These are phyloP conservation scores for Ataeniobius toweri DNA, from an alignment of 2,797 vertebrate genomes.

Conservation along the genomic window DNA sequence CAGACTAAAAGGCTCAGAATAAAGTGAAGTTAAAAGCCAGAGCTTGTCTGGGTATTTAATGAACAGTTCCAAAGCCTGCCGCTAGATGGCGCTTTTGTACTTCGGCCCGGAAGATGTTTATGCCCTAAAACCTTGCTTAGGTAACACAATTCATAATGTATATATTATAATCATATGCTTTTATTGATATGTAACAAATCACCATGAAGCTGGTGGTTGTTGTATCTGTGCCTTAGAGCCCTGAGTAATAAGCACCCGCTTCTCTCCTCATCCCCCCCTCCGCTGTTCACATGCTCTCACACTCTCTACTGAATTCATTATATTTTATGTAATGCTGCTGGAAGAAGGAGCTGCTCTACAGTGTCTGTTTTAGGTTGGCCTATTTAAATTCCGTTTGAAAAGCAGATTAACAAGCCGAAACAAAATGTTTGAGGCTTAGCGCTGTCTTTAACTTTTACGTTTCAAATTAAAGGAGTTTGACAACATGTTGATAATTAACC, in stretches of 20 bases:
- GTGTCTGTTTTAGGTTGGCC: conserved; percentile 59
- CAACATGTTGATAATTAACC: conserved; percentile 22
- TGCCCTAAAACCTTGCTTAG: conserved; percentile 5
- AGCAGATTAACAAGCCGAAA: conserved; percentile 42
- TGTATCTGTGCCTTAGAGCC: conserved; percentile 12
- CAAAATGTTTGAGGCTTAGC: conserved; percentile 40
- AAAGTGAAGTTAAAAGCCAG: background rate
- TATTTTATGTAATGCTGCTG: conserved; percentile 66
- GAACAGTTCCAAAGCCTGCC: conserved; percentile 24
- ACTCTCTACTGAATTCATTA: conserved; percentile 59
- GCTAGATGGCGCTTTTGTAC: conserved; percentile 65
- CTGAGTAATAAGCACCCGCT: conserved; percentile 20
- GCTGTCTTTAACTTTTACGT: conserved; percentile 41
- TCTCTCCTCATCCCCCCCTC: background rate
- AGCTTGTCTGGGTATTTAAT: background rate
- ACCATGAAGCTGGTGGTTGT: conserved; percentile 6
- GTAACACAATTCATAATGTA: conserved; percentile 15
- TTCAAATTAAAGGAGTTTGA: conserved; percentile 29
- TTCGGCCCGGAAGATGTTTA: conserved; percentile 19
- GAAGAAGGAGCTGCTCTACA: conserved; percentile 53
- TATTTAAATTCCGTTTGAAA: conserved; percentile 71
- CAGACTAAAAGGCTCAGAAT: too few species aligned
- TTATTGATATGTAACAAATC: conserved; percentile 10
- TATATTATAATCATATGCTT: conserved; percentile 8
- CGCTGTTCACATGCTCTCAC: conserved; percentile 1